These are phyloP conservation scores for Tichodroma muraria DNA, from an alignment of 2,113 vertebrate genomes.

Conservation along the genomic window DNA sequence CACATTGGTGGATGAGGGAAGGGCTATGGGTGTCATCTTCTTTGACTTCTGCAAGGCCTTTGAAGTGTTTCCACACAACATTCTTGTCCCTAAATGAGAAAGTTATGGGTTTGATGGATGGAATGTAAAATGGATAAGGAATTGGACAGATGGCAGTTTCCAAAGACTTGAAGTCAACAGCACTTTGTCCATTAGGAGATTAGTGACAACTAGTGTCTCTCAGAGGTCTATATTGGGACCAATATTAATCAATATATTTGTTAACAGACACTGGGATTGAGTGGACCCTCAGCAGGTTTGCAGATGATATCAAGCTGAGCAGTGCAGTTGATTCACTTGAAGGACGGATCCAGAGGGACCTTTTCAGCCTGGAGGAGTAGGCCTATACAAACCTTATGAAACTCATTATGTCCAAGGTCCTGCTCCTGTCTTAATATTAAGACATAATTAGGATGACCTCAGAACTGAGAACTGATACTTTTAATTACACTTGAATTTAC, in stretches of 20 bases:
- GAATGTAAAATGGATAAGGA: too few relatives aligned
- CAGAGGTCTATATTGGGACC: fast-evolving
- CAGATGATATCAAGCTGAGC: background rate
- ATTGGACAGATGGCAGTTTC: too few relatives aligned
- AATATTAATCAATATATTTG: background rate
- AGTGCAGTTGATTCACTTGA: background rate
- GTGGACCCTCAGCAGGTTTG: background rate
- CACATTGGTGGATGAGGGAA: too few relatives aligned
- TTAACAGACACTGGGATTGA: background rate
- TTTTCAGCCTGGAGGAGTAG: background rate
- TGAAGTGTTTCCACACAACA: too few relatives aligned
- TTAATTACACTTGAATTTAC: constrained; percentile 12
- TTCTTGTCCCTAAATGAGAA: too few relatives aligned
- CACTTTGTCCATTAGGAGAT: background rate
- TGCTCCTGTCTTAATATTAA: background rate
- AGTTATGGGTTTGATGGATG: too few relatives aligned
- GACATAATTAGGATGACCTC: background rate
- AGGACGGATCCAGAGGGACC: background rate
- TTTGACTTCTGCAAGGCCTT: too few relatives aligned
- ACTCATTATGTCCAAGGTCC: background rate
- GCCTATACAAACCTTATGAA: background rate
- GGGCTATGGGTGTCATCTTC: too few relatives aligned
- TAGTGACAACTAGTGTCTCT: background rate
- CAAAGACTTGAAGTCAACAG: background rate
- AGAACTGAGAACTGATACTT: background rate